phyloP scores from a whole-genome alignment of 2,797 vertebrate genomes.

The Argyrosomus regius region DNA sequence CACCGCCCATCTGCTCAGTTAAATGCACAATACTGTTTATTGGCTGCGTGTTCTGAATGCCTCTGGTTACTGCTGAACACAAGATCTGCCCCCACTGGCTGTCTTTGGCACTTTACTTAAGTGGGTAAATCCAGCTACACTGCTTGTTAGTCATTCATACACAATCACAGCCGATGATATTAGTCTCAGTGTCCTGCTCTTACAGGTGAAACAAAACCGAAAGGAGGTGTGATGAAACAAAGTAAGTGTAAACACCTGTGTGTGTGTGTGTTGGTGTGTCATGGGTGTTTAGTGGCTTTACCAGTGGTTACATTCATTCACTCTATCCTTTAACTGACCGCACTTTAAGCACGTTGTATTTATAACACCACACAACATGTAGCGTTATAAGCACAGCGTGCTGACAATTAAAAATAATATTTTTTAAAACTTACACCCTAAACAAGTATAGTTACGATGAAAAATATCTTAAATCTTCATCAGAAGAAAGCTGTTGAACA shows the following conservation, averaged over 20 bases:
- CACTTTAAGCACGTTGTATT: too few species aligned
- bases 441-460: background rate
- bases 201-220: background rate
- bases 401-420: background rate
- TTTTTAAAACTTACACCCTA: background rate
- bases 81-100: background rate
- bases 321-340: background rate
- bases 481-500: background rate
- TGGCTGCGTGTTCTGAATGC: conserved; percentile 12
- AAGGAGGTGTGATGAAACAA: background rate
- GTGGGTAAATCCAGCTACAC: background rate
- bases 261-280: background rate
- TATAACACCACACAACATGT: too few species aligned
- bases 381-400: too few species aligned
- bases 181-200: background rate
- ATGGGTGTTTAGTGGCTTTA: background rate
- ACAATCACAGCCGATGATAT: background rate
- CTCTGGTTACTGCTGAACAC: background rate
- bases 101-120: conserved; percentile 2
- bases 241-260: background rate
- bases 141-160: background rate
- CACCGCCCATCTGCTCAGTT: background rate
- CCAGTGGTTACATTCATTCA: background rate
- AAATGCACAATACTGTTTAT: background rate
- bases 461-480: background rate